These are phyloP conservation scores for Piaya cayana DNA, from an alignment of 2,113 vertebrate species.

Conservation along the genomic window DNA sequence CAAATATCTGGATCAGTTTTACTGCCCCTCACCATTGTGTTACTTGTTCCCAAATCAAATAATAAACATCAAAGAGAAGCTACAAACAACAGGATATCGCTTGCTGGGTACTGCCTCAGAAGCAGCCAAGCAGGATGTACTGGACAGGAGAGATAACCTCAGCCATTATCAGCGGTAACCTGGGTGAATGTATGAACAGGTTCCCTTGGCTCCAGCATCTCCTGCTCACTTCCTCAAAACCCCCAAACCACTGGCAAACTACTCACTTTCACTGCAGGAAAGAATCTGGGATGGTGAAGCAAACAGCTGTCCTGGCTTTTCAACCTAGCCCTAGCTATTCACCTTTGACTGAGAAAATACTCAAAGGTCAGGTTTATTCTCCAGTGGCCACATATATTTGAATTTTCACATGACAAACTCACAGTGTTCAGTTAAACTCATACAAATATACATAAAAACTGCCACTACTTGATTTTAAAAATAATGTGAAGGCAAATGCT, in stretches of 20 bases:
- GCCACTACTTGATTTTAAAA: background rate
- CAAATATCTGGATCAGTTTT: background rate
- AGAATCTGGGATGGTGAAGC: background rate
- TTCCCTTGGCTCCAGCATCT: background rate
- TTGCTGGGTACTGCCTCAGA: conserved; percentile 10
- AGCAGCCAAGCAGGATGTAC: conserved; percentile 12
- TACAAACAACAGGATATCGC: conserved; percentile 38
- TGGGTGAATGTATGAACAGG: conserved; percentile 5
- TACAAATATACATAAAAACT: background rate
- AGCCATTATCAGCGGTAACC: background rate
- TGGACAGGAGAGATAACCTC: conserved; percentile 36
- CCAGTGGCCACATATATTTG: background rate
- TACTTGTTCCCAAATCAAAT: conserved; percentile 6
- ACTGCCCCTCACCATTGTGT: background rate
- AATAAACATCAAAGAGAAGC: conserved; percentile 38
- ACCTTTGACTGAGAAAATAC: background rate
- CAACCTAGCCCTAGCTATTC: background rate
- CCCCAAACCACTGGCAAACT: background rate
- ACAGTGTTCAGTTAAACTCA: background rate
- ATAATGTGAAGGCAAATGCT: background rate
- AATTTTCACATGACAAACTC: background rate
- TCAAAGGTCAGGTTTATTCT: background rate
- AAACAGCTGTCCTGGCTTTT: background rate
- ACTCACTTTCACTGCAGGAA: background rate
- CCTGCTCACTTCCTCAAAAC: background rate